A percentile compares a stretch with the other conserved stretches of the same genome.
Conservation (phyloP, 2,113 vertebrate species). For the Chaetops frenatus region DNA sequence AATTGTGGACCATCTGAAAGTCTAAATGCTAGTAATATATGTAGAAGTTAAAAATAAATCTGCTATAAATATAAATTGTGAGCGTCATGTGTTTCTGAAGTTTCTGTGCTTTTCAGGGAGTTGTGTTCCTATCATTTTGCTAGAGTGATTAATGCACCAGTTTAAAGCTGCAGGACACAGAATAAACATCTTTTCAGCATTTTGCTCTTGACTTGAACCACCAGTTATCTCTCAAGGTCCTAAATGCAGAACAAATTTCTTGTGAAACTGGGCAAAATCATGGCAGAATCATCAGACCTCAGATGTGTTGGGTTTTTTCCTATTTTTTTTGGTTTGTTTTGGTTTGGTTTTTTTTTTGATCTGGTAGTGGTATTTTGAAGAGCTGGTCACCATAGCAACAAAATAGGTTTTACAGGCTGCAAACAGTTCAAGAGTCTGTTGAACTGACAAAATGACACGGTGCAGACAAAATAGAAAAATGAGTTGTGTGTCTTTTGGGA, state of each 20-base stretch:
- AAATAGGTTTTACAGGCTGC: slow-evolving; percentile 14
- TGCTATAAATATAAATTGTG: background rate
- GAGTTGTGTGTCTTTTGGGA: background rate
- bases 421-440: slow-evolving; percentile 8
- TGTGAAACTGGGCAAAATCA: background rate
- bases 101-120: background rate
- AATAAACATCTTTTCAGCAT: background rate
- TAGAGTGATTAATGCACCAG: background rate
- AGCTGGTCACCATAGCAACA: slow-evolving; percentile 36
- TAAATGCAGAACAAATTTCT: background rate
- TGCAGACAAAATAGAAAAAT: background rate
- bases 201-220: background rate
- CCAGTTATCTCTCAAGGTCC: background rate
- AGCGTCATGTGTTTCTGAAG: background rate
- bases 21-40: background rate
- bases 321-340: background rate
- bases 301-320: accelerated
- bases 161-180: background rate
- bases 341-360: background rate
- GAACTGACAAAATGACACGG: background rate
- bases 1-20: background rate
- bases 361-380: slow-evolving; percentile 13
- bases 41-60: background rate
- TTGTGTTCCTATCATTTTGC: background rate
- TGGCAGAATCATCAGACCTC: background rate